Conservation (phyloP, 2,113 vertebrate genomes). For the Excalfactoria chinensis region DNA sequence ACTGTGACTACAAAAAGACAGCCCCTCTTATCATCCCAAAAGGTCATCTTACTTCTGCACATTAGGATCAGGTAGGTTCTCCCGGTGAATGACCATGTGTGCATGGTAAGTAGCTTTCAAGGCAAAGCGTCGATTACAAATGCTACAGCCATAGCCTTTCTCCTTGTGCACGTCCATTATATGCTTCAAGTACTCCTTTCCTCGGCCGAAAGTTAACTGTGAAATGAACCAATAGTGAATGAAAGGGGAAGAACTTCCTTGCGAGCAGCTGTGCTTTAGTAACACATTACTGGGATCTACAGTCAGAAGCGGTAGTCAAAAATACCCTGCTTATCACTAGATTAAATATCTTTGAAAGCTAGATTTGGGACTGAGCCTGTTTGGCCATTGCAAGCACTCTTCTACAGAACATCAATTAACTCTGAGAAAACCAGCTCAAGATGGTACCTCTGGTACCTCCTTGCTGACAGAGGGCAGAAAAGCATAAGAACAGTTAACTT, state of each 20-base stretch:
- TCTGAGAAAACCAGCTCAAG: not conserved
- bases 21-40: not conserved
- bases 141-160: slow-evolving; percentile 92
- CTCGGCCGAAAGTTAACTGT: slow-evolving; percentile 93
- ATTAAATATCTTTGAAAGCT: not conserved
- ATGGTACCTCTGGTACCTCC: not conserved
- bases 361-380: not conserved
- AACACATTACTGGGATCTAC: fast-evolving
- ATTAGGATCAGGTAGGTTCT: slow-evolving; percentile 95
- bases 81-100: slow-evolving; percentile 98
- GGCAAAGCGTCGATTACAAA: slow-evolving; percentile 95
- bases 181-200: slow-evolving; percentile 95
- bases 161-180: slow-evolving; percentile 98
- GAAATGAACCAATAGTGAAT: slow-evolving; percentile 46
- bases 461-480: not conserved
- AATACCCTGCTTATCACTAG: fast-evolving
- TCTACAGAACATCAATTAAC: not conserved
- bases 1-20: not conserved
- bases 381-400: not conserved
- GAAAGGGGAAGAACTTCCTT: not conserved
- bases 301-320: not conserved
- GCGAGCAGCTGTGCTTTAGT: fast-evolving
- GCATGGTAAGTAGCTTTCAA: slow-evolving; percentile 98
- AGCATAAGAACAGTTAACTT: not conserved
- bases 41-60: slow-evolving; percentile 90